Base-by-base conservation (phyloP, 2,888 invertebrate species). In the Phymatocera aterrima region DNA sequence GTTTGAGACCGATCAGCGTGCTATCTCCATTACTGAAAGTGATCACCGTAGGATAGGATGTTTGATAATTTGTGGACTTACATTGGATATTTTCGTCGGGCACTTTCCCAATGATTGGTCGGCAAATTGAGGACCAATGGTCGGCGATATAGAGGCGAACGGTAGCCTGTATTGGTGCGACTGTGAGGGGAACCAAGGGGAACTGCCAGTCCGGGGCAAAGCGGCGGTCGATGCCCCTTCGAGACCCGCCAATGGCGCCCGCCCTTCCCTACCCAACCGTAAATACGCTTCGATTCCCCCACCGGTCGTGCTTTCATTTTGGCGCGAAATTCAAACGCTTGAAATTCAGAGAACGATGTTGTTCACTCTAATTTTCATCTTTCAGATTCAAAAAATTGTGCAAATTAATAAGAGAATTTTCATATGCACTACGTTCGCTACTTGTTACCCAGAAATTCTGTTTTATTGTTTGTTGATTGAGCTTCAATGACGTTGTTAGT, bases 21-120 rank as follows among this genome's bases (percentile, higher is more conserved):
- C 37, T 8, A 37, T 31, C 57, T 75, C 75, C 75, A 77, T 65
- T 79, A 82, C 85, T 51, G 85, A 87, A 82, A 85, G 84, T 85
- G 85, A 87, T 86, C 86, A 86, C 86, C 85, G 87, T 87, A 88
- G 89, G n/a, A n/a, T n/a, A n/a, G n/a, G n/a, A 90, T 90, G 92
- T 92, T 92, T 92, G 93, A 93, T 93, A 94, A 93, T 93, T 93
- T 93, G 93, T 93, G 93, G 92, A 94, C 94, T 94, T 94, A 94
- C 94, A 94, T 94, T 94, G 94, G 94, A 93, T 93, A 93, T 92
- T 93, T 93, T 93, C 92, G 92, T 92, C 91, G 91, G n/a, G 94
- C 94, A 94, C 94, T 95, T 94, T 95, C 94, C 93, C 95, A 93
- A 95, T 95, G 96, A 96, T 96, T 96, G 96, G 96, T 95, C 95